These are phyloP conservation scores for Ochropacha duplaris DNA, from an alignment of 2,888 invertebrate genomes.

Conservation along the genomic window DNA sequence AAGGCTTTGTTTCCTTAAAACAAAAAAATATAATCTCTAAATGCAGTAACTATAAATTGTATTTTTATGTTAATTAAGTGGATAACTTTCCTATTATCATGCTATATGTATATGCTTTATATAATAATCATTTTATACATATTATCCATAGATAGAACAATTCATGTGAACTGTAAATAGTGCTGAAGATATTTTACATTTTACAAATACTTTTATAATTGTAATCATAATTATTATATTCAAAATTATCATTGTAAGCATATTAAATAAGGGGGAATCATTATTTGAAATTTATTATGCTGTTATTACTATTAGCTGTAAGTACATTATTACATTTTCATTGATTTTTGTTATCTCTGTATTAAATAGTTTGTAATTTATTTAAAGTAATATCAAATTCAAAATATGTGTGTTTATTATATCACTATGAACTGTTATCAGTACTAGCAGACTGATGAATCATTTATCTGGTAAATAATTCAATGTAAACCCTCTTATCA, in stretches of 20 bases:
- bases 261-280: not conserved
- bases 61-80: too few relatives aligned
- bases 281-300: not conserved
- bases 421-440: not conserved
- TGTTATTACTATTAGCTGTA: not conserved
- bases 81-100: too few relatives aligned
- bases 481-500: not conserved
- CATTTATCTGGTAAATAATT: not conserved
- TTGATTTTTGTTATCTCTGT: too few relatives aligned
- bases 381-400: not conserved
- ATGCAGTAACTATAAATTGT: too few relatives aligned
- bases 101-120: too few relatives aligned
- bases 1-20: too few relatives aligned
- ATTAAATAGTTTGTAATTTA: too few relatives aligned
- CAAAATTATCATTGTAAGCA: not conserved
- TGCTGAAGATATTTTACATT: not conserved
- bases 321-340: not conserved
- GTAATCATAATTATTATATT: not conserved
- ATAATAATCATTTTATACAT: too few relatives aligned
- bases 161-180: not conserved
- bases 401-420: not conserved
- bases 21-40: too few relatives aligned
- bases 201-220: not conserved
- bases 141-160: too few relatives aligned
- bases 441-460: not conserved